A percentile compares a stretch with the other conserved stretches of the same genome.
These are phyloP conservation scores for Protaetia brevitarsis DNA, from an alignment of 1,140 invertebrate genomes.

Conservation along the genomic window DNA sequence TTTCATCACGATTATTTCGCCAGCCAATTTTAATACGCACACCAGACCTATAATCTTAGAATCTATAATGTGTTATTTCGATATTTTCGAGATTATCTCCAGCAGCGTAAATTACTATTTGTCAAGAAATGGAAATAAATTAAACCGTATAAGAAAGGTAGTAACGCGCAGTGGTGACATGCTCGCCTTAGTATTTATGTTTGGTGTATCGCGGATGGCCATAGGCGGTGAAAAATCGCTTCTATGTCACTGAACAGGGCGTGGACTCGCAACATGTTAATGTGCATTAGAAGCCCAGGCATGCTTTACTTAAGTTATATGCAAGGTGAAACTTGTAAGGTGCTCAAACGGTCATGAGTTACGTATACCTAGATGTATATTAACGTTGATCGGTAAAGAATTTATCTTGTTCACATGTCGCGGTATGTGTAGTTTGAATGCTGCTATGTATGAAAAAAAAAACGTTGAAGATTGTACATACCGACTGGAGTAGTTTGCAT, in stretches of 20 bases:
- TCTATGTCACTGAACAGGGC: constrained; percentile 7
- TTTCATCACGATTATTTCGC: too few species aligned
- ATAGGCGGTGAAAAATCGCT: constrained; percentile 10
- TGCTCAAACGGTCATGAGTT: too few species aligned
- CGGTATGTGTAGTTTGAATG: too few species aligned
- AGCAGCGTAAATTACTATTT: constrained; percentile 1
- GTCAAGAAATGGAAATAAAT: neutral
- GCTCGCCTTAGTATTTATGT: neutral
- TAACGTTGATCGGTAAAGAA: too few species aligned
- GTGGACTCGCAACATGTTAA: neutral
- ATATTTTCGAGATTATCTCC: neutral
- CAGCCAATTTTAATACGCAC: neutral
- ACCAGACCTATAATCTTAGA: constrained; percentile 1
- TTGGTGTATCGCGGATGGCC: neutral
- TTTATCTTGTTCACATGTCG: too few species aligned
- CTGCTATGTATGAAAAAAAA: too few species aligned
- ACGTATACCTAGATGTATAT: too few species aligned
- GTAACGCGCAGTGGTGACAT: neutral
- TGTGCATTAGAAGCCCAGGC: too few species aligned
- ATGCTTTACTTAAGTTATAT: too few species aligned
- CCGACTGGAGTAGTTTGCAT: too few species aligned
- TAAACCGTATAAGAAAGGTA: constrained; percentile 9
- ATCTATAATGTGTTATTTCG: neutral
- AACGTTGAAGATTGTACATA: too few species aligned
- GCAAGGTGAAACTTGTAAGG: too few species aligned